Evolutionary conservation across 2,888 invertebrate species (phyloP).

Genomic region (Drosophila setosimentum): DNA sequence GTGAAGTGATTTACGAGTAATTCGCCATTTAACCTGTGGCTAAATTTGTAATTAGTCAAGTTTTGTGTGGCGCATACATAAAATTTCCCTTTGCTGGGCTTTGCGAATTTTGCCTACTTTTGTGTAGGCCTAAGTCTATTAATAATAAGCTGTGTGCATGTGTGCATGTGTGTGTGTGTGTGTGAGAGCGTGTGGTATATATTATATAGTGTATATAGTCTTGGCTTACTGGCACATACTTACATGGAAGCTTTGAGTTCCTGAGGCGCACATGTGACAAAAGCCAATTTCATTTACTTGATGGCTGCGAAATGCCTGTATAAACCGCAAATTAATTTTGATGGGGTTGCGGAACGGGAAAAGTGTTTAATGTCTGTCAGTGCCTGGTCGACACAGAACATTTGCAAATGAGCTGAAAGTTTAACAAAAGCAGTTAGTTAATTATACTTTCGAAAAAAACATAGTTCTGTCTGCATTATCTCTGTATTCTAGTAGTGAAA

Average conservation of each 20-base stretch:
- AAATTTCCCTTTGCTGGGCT: constrained; percentile 52
- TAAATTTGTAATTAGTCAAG: constrained; percentile 78
- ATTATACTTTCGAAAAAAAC: neutral
- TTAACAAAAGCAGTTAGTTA: constrained; percentile 8
- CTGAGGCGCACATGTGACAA: constrained; percentile 52
- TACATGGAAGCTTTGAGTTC: constrained; percentile 16
- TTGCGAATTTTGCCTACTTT: constrained; percentile 27
- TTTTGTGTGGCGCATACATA: constrained; percentile 63
- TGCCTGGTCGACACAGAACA: constrained; percentile 13
- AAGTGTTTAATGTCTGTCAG: constrained; percentile 32
- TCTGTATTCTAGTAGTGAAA: too few relatives aligned
- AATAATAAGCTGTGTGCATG: constrained; percentile 52
- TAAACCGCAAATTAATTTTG: constrained; percentile 61
- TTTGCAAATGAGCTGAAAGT: constrained; percentile 26
- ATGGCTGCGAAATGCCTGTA: constrained; percentile 46
- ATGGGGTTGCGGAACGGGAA: constrained; percentile 2
- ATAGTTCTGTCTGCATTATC: neutral
- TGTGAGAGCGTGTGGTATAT: constrained; percentile 25
- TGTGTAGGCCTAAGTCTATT: constrained; percentile 49
- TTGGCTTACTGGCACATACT: constrained; percentile 52
- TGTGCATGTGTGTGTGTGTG: constrained; percentile 3
- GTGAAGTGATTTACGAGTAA: constrained; percentile 77
- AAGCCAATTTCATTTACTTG: constrained; percentile 65
- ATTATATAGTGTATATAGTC: constrained; percentile 34
- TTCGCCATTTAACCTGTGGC: constrained; percentile 78